Evolutionary conservation across 1,140 invertebrate species (phyloP).

Genomic region (Drosophila funebris): DNA sequence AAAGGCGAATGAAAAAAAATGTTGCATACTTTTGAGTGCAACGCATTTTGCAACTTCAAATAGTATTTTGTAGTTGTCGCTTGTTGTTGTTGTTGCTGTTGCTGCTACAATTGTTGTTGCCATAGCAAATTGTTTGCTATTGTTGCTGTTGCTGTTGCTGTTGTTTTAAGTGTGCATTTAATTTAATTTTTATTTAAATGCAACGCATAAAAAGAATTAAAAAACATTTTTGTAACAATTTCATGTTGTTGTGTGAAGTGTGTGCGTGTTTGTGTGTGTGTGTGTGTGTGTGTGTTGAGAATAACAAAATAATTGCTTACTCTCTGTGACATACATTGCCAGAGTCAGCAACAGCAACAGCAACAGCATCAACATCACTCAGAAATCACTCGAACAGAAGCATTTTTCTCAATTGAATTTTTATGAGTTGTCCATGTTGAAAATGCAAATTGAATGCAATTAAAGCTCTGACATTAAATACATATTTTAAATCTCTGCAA

Average conservation of each 20-base stretch:
- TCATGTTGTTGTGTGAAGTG: not conserved
- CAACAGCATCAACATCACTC: conserved; percentile 2
- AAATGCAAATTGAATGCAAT: not conserved
- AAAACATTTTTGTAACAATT: conserved; percentile 35
- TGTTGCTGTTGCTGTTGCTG: conserved; percentile 20
- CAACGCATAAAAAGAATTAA: conserved; percentile 57
- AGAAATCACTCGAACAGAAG: conserved; percentile 14
- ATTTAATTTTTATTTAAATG: conserved; percentile 78
- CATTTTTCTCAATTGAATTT: not conserved
- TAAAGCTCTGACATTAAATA: not conserved
- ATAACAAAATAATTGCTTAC: conserved; percentile 25
- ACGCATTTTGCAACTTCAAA: conserved; percentile 73
- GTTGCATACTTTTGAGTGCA: conserved; percentile 75
- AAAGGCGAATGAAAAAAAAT: conserved; percentile 22
- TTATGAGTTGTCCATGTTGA: not conserved
- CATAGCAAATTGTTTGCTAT: conserved; percentile 24
- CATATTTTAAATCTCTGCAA: not conserved
- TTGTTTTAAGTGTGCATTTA: conserved; percentile 53
- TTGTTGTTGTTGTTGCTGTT: conserved; percentile 10
- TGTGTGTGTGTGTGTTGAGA: not conserved
- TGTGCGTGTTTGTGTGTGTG: not conserved
- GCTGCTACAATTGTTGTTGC: conserved; percentile 31
- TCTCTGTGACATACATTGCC: conserved; percentile 30
- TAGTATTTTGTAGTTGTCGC: conserved; percentile 53
- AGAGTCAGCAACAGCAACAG: not conserved